Percentiles rank a stretch among this genome's conserved stretches.
Conservation (phyloP, 2,797 vertebrate genomes). For the Sphenopsis melanotis region DNA sequence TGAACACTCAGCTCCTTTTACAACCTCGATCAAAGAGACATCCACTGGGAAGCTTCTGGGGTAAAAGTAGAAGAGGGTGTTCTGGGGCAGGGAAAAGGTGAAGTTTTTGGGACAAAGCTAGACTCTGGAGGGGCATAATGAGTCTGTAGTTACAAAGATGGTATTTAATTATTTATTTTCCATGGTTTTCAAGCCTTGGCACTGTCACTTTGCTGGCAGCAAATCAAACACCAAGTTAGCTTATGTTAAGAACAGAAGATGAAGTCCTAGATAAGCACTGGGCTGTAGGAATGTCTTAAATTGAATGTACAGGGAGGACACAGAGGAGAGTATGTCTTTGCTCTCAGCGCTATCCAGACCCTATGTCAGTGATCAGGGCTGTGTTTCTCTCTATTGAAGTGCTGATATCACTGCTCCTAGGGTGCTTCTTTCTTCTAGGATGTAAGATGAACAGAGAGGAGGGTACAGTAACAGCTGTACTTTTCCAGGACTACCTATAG, state of each 20-base stretch:
- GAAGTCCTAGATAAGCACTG: constrained; percentile 55
- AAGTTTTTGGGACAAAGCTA: not conserved
- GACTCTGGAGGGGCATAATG: not conserved
- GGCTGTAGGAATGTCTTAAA: constrained; percentile 7
- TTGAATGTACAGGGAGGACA: not conserved
- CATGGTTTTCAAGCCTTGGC: constrained; percentile 31
- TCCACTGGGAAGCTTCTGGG: not conserved
- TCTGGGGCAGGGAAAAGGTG: not conserved
- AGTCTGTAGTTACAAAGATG: constrained; percentile 3
- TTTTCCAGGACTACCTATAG: not conserved
- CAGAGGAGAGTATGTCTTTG: not conserved
- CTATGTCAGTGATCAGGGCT: not conserved
- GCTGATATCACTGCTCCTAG: not conserved
- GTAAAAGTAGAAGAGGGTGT: not conserved
- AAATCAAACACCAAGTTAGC: constrained; percentile 45
- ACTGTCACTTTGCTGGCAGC: constrained; percentile 46
- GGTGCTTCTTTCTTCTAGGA: not conserved
- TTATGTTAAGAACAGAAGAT: constrained; percentile 48
- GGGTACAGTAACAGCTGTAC: not conserved
- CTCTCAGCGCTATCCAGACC: not conserved
- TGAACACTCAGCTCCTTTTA: not conserved
- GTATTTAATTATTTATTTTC: constrained; percentile 42
- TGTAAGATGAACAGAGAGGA: not conserved
- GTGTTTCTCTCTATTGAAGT: not conserved
- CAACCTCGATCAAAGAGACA: not conserved